These are phyloP conservation scores for Antheraea pernyi DNA, from an alignment of 1,140 invertebrate species.

Conservation along the genomic window DNA sequence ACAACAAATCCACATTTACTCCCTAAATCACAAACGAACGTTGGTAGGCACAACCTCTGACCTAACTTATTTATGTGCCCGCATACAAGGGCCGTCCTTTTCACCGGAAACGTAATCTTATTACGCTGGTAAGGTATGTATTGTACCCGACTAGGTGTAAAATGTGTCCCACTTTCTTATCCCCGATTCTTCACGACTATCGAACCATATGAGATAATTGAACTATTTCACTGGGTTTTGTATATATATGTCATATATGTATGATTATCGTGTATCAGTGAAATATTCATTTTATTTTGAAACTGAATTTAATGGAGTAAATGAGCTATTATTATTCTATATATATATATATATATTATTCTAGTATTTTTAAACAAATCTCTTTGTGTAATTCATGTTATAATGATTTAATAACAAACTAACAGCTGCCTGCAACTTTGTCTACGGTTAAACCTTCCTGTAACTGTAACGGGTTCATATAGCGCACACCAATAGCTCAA, in stretches of 20 bases:
- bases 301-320: no score
- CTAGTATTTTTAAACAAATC: no score
- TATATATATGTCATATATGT: conserved; percentile 3
- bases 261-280: neutral
- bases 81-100: conserved; percentile 11
- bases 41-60: neutral
- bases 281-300: neutral
- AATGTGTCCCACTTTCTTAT: conserved; percentile 8
- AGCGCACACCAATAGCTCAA: no score
- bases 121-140: neutral
- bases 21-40: conserved; percentile 1
- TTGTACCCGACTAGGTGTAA: neutral
- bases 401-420: no score
- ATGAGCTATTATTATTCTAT: no score
- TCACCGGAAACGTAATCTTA: conserved; percentile 7
- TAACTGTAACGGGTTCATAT: no score
- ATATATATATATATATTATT: no score
- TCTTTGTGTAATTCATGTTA: no score
- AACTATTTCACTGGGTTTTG: neutral
- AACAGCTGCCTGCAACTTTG: no score
- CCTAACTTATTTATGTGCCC: conserved; percentile 10
- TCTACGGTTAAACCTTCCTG: no score
- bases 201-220: neutral
- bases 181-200: neutral
- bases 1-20: neutral